Conservation (phyloP, 2,888 invertebrate species). For the Pristionchus maxplancki region DNA sequence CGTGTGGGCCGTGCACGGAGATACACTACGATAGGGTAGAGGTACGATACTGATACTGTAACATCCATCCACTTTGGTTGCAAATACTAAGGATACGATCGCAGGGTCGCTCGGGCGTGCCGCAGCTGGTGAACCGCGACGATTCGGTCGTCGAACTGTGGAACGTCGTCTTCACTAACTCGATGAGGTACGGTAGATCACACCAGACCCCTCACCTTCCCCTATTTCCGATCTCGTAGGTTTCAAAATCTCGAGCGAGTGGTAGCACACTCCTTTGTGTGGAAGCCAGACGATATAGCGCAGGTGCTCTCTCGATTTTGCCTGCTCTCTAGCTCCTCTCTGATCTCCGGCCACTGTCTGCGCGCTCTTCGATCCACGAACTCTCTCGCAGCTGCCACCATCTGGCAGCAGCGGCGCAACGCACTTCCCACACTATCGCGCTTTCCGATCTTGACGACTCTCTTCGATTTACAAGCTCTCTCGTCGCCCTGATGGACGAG, state of each 20-base stretch:
- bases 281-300: neutral
- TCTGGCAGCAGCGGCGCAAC: neutral
- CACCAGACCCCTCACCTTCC: neutral
- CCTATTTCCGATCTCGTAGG: neutral
- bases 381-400: conserved; percentile 36
- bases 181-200: conserved; percentile 84
- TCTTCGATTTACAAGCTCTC: neutral
- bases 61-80: neutral
- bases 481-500: neutral
- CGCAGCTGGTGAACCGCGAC: conserved; percentile 94
- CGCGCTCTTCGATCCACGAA: neutral
- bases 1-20: conserved; percentile 99
- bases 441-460: neutral
- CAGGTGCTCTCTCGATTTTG: conserved; percentile 3
- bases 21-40: conserved; percentile 90
- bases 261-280: conserved; percentile 24
- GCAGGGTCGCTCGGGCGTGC: conserved; percentile 88
- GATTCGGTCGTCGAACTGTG: conserved; percentile 98
- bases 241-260: conserved; percentile 38
- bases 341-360: neutral
- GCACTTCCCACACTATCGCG: conserved; percentile 27
- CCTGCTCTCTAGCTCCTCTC: neutral
- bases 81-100: neutral
- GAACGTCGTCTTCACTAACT: conserved; percentile 99
- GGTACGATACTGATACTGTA: conserved; percentile 45